Percentiles rank a stretch among this genome's conserved stretches.
Evolutionary conservation across 2,113 vertebrate species (phyloP).

Genomic region (Oxyruncus cristatus): DNA sequence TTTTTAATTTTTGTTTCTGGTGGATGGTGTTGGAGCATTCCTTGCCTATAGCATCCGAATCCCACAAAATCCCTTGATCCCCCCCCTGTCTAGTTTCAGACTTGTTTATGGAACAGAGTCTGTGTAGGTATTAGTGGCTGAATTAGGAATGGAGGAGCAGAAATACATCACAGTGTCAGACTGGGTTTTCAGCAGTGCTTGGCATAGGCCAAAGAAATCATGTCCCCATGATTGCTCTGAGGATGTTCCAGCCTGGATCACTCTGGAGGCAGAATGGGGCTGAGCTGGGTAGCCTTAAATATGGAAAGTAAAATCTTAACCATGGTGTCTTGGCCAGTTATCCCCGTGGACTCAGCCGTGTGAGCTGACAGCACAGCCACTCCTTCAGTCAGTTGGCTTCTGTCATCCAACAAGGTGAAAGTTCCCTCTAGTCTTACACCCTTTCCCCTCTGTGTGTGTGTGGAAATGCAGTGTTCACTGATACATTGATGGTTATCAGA

Average conservation of each 20-base stretch:
- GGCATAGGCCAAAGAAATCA: not conserved
- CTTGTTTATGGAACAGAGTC: constrained; percentile 58
- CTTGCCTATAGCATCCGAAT: not conserved
- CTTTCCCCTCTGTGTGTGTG: not conserved
- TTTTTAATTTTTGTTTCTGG: not conserved
- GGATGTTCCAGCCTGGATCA: not conserved
- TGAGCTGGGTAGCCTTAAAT: not conserved
- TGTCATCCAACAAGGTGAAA: not conserved
- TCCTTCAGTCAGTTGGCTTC: not conserved
- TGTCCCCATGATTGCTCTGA: not conserved
- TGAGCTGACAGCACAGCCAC: not conserved
- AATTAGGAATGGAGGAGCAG: constrained; percentile 2
- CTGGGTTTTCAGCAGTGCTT: not conserved
- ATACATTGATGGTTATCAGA: not conserved
- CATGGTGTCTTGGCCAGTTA: not conserved
- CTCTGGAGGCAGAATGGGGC: not conserved
- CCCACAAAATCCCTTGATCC: constrained; percentile 52
- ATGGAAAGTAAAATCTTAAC: not conserved
- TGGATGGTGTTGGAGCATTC: constrained; percentile 14
- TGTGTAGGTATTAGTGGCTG: constrained; percentile 32
- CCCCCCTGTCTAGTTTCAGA: constrained; percentile 24
- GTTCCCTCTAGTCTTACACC: not conserved
- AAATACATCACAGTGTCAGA: constrained; percentile 3
- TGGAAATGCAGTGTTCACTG: not conserved
- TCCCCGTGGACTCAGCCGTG: not conserved